Percentiles rank a stretch among this genome's conserved stretches.
These are phyloP conservation scores for Myxocyprinus asiaticus DNA, from an alignment of 2,113 vertebrate species.

Conservation along the genomic window DNA sequence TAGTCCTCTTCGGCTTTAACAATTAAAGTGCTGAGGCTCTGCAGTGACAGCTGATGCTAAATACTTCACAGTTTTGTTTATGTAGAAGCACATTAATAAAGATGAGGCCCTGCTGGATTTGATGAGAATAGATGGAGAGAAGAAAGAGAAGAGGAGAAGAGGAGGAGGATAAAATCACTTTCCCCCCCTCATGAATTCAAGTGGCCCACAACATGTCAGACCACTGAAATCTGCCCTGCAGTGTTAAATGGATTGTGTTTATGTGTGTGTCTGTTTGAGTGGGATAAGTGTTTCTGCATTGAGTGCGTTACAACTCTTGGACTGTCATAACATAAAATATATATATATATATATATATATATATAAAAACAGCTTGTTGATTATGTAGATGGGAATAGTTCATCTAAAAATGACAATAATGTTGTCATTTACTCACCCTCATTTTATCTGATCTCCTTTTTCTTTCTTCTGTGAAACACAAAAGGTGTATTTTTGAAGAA, in stretches of 20 bases:
- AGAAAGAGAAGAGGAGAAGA: neutral
- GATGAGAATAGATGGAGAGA: neutral
- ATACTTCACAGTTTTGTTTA: conserved; percentile 53
- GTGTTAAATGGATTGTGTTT: neutral
- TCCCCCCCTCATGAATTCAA: neutral
- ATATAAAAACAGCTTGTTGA: too few species aligned
- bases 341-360: too few species aligned
- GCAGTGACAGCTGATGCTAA: conserved; percentile 55
- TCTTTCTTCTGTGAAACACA: too few species aligned
- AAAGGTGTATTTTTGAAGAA: too few species aligned
- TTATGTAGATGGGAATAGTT: too few species aligned
- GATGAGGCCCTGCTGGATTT: conserved; percentile 20
- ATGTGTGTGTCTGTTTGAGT: neutral
- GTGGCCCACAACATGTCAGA: neutral
- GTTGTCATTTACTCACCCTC: too few species aligned
- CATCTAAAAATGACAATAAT: too few species aligned
- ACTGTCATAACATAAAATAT: neutral
- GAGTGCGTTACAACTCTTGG: neutral
- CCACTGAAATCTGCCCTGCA: neutral
- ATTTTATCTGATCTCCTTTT: too few species aligned
- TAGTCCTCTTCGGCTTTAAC: conserved; percentile 61
- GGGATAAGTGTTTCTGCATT: neutral
- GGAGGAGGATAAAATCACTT: neutral
- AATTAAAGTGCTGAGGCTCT: conserved; percentile 59
- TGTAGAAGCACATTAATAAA: conserved; percentile 63